Evolutionary conservation across 2,888 invertebrate species (phyloP).

Genomic region (Drosophila affinis): DNA sequence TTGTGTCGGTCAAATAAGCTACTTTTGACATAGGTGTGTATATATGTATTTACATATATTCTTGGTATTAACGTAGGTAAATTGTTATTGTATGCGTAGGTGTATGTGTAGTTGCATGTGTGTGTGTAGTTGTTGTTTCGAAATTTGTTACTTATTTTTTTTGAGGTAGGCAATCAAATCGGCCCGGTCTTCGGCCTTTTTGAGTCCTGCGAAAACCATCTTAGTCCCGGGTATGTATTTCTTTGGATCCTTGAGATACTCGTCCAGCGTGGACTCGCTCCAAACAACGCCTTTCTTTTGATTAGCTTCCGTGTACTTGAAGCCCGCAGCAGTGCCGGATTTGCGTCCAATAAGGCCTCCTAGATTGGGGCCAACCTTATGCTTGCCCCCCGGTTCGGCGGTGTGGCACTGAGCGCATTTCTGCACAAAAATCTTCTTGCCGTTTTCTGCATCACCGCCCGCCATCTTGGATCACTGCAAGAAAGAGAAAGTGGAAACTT

Average conservation of each 20-base stretch:
- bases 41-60: background rate
- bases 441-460: slow-evolving; percentile 96
- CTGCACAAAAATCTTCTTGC: slow-evolving; percentile 98
- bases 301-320: slow-evolving; percentile 96
- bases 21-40: background rate
- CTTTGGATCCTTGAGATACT: slow-evolving; percentile 98
- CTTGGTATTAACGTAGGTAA: background rate
- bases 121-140: slow-evolving; percentile 24
- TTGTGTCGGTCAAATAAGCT: too few relatives aligned
- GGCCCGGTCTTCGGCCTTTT: slow-evolving; percentile 96
- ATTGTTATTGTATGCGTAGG: too few relatives aligned
- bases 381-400: slow-evolving; percentile 93
- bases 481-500: background rate
- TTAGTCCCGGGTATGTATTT: slow-evolving; percentile 99
- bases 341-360: slow-evolving; percentile 95
- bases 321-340: slow-evolving; percentile 96
- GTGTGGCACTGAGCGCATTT: slow-evolving; percentile 99
- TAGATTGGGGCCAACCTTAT: slow-evolving; percentile 98
- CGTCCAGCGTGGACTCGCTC: slow-evolving; percentile 95
- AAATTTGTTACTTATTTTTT: slow-evolving; percentile 30
- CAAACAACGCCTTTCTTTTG: slow-evolving; percentile 98
- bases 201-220: slow-evolving; percentile 99
- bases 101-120: too few relatives aligned
- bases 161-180: slow-evolving; percentile 97
- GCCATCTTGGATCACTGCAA: slow-evolving; percentile 29